Evolutionary conservation across 2,113 vertebrate genomes (phyloP).

Genomic region (Toxostoma redivivum): DNA sequence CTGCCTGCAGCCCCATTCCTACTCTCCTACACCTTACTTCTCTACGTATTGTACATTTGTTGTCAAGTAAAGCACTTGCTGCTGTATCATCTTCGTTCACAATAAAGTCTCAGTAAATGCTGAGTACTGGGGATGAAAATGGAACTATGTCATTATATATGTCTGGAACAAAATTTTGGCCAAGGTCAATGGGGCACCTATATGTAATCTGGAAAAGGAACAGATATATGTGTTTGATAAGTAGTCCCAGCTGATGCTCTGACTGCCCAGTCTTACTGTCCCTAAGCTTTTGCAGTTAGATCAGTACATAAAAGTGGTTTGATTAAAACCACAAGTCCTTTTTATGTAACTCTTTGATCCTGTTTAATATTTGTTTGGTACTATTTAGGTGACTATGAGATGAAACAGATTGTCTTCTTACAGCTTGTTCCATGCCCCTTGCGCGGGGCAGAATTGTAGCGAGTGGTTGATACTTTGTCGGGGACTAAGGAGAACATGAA

Average conservation of each 20-base stretch:
- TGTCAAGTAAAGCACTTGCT: background rate
- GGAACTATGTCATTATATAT: background rate
- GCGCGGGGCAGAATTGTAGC: background rate
- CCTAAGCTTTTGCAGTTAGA: background rate
- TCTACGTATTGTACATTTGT: background rate
- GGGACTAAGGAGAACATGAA: background rate
- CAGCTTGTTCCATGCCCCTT: background rate
- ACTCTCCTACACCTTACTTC: background rate
- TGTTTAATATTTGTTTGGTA: background rate
- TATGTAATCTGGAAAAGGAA: background rate
- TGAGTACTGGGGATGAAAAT: background rate
- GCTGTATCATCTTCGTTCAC: too few relatives aligned
- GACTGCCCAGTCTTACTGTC: too few relatives aligned
- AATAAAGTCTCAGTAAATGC: rapidly evolving
- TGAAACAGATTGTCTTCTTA: background rate
- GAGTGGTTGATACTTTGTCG: background rate
- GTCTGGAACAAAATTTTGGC: background rate
- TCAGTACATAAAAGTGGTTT: rapidly evolving
- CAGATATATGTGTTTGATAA: background rate
- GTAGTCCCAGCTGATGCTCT: background rate
- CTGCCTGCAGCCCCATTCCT: background rate
- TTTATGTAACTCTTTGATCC: background rate
- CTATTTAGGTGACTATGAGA: background rate
- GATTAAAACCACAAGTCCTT: background rate
- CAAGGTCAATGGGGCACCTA: rapidly evolving